Percentiles rank a stretch among this genome's conserved stretches.
phyloP scores from a whole-genome alignment of 2,888 invertebrate genomes.

The Mellilla xanthometata region DNA sequence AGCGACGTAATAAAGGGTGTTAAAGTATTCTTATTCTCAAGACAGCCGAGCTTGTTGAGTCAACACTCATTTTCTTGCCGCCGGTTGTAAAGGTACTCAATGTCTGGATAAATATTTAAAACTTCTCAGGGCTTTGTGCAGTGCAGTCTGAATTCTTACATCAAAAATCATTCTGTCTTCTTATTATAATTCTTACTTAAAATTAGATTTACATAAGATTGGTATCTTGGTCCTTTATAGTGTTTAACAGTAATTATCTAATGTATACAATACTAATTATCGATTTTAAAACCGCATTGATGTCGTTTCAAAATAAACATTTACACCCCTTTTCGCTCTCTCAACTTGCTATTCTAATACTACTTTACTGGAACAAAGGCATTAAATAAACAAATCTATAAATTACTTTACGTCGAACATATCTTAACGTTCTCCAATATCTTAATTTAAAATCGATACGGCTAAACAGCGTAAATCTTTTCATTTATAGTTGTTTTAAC shows the following conservation, averaged over 20 bases:
- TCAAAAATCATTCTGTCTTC: no score
- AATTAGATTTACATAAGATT: no score
- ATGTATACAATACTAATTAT: background rate
- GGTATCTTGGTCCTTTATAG: no score
- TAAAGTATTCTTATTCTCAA: constrained; percentile 8
- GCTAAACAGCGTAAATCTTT: constrained; percentile 8
- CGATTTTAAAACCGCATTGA: background rate
- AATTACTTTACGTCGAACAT: constrained; percentile 2
- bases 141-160: no score
- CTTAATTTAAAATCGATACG: constrained; percentile 7
- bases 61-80: background rate
- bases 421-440: constrained; percentile 1
- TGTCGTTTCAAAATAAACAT: background rate
- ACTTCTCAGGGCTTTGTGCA: no score
- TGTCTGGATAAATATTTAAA: constrained; percentile 3
- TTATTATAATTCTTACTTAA: no score
- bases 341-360: background rate
- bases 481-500: constrained; percentile 10
- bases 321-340: no score
- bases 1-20: constrained; percentile 7
- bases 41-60: background rate
- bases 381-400: constrained; percentile 1
- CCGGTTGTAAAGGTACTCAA: background rate
- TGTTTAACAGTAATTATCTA: no score
- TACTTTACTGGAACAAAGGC: background rate